phyloP scores from a whole-genome alignment of 2,797 vertebrate species.

The Delichon dasypus region DNA sequence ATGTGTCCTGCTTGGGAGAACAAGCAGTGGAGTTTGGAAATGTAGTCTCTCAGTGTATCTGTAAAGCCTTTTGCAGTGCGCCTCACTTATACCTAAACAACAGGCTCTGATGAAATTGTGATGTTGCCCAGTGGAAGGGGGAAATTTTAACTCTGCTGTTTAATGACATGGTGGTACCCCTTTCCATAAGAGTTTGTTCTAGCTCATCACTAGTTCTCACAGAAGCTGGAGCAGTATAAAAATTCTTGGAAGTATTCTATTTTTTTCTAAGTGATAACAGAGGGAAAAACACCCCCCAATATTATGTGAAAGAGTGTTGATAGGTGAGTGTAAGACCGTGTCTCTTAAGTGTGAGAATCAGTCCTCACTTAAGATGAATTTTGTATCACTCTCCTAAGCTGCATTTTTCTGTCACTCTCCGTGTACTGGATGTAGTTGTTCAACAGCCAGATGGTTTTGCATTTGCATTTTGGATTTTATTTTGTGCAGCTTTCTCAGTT shows the following conservation, averaged over 20 bases:
- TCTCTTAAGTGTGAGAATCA: background rate
- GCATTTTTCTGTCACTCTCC: background rate
- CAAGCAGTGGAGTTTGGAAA: background rate
- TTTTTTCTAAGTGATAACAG: background rate
- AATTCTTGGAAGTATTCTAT: background rate
- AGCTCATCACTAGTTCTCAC: background rate
- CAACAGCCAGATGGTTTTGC: background rate
- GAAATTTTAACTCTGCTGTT: background rate
- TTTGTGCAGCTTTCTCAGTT: background rate
- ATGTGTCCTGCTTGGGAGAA: background rate
- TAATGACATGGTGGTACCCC: background rate
- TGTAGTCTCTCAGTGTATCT: background rate
- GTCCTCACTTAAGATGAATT: background rate
- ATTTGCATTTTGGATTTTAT: background rate
- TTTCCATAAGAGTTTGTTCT: background rate
- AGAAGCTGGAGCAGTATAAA: background rate
- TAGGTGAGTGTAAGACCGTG: background rate
- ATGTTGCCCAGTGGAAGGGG: background rate
- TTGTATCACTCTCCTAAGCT: background rate
- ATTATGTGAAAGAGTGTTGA: background rate
- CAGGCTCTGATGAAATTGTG: background rate
- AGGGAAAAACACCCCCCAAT: background rate
- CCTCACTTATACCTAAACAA: background rate
- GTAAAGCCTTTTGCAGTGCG: background rate
- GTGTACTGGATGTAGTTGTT: accelerated